Conservation (phyloP, 2,113 vertebrate genomes). For the Promerops cafer region DNA sequence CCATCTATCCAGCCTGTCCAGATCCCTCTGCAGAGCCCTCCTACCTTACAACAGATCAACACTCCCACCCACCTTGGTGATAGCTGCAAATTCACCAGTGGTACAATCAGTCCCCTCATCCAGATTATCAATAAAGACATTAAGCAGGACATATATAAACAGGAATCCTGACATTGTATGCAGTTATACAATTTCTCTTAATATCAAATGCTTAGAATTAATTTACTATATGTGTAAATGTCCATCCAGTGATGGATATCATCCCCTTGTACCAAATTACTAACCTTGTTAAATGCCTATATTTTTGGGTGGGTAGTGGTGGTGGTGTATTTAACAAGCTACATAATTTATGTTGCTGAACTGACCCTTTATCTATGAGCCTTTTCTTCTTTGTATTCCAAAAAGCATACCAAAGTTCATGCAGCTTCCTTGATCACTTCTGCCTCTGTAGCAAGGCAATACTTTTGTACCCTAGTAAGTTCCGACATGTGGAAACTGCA, state of each 20-base stretch:
- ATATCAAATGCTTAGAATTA: background rate
- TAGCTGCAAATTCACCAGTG: background rate
- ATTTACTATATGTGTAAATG: background rate
- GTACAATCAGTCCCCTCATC: background rate
- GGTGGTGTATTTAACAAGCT: background rate
- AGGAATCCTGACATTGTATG: background rate
- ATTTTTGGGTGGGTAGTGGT: background rate
- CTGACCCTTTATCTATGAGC: background rate
- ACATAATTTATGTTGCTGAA: background rate
- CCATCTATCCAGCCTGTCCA: background rate
- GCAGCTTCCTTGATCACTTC: background rate
- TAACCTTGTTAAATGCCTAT: background rate
- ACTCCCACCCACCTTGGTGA: background rate
- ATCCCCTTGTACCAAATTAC: background rate
- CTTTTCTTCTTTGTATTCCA: background rate
- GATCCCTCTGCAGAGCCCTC: background rate
- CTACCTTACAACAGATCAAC: background rate
- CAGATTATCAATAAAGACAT: background rate
- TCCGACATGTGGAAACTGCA: background rate
- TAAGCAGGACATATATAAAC: background rate
- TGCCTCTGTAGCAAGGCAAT: background rate
- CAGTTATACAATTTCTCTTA: background rate
- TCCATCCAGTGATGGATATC: background rate
- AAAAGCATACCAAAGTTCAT: background rate
- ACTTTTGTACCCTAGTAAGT: background rate